phyloP scores from a whole-genome alignment of 1,140 invertebrate genomes.

The Halictus rubicundus region DNA sequence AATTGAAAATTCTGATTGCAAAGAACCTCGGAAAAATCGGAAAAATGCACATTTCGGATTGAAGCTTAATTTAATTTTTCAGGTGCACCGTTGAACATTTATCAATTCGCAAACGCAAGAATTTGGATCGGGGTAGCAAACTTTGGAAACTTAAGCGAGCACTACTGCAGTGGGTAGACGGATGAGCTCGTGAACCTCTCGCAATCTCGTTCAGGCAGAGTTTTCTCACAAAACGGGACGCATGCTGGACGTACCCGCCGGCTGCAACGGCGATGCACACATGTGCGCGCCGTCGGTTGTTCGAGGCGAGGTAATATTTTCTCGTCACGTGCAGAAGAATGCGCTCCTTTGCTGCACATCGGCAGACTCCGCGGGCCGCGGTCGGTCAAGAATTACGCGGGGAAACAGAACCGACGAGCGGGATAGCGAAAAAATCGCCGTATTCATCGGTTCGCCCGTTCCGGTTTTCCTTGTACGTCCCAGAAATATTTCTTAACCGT shows the following conservation, averaged over 20 bases:
- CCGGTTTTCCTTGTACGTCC: slow-evolving; percentile 6
- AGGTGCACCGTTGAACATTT: too few species aligned
- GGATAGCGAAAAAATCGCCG: too few species aligned
- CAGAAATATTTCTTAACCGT: slow-evolving; percentile 31
- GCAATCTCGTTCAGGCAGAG: slow-evolving; percentile 3
- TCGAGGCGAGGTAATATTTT: slow-evolving; percentile 62
- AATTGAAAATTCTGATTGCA: too few species aligned
- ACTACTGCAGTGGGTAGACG: too few species aligned
- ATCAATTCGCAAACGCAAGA: too few species aligned
- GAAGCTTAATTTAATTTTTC: too few species aligned
- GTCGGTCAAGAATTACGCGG: slow-evolving; percentile 10
- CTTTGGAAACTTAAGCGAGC: too few species aligned
- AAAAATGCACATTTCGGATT: too few species aligned
- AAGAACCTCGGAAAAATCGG: too few species aligned
- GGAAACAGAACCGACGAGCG: background rate
- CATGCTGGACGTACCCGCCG: background rate
- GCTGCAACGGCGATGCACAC: background rate
- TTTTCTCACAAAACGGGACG: slow-evolving; percentile 18
- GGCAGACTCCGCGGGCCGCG: background rate
- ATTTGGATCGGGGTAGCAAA: too few species aligned
- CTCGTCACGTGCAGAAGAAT: slow-evolving; percentile 57
- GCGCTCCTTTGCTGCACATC: background rate
- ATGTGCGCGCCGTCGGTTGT: slow-evolving; percentile 19
- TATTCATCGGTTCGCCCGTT: background rate
- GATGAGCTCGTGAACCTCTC: background rate